Conservation (phyloP, 2,113 vertebrate genomes). For the Corythornis madagascariensis region DNA sequence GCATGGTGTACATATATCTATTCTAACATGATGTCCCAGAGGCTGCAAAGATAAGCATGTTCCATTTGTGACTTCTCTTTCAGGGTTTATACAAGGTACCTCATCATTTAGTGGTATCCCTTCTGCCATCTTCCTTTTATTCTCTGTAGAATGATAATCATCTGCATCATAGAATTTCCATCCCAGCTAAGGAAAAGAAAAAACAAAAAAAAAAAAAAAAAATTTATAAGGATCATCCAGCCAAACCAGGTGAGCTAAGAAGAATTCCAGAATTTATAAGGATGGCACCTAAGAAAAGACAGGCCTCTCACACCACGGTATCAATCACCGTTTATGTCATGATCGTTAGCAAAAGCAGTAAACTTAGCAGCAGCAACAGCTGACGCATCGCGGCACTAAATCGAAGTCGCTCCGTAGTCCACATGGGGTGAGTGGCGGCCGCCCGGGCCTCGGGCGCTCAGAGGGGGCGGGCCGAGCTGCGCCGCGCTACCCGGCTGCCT, state of each 20-base stretch:
- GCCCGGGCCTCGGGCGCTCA: fast-evolving
- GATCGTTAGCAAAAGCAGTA: too few species aligned
- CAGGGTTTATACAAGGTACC: conserved; percentile 68
- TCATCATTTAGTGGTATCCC: conserved; percentile 86
- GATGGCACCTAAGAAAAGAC: neutral
- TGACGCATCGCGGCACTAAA: fast-evolving
- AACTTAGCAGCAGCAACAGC: neutral
- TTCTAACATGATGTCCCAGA: neutral
- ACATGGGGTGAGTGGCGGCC: fast-evolving
- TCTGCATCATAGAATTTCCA: conserved; percentile 91
- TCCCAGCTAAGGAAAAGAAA: conserved; percentile 75
- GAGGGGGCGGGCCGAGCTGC: neutral
- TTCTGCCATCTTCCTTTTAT: conserved; percentile 83
- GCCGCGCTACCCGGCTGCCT: neutral
- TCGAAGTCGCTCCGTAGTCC: too few species aligned
- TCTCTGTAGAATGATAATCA: conserved; percentile 85
- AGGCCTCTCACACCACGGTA: neutral
- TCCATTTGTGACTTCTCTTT: neutral
- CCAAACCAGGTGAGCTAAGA: neutral
- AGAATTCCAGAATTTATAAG: neutral
- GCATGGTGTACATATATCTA: fast-evolving
- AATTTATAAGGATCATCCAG: neutral
- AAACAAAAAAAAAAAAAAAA: neutral
- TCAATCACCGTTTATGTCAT: neutral
- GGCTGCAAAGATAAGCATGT: neutral